These are phyloP conservation scores for Tenthredo scrophulariae DNA, from an alignment of 2,888 invertebrate genomes.

Conservation along the genomic window DNA sequence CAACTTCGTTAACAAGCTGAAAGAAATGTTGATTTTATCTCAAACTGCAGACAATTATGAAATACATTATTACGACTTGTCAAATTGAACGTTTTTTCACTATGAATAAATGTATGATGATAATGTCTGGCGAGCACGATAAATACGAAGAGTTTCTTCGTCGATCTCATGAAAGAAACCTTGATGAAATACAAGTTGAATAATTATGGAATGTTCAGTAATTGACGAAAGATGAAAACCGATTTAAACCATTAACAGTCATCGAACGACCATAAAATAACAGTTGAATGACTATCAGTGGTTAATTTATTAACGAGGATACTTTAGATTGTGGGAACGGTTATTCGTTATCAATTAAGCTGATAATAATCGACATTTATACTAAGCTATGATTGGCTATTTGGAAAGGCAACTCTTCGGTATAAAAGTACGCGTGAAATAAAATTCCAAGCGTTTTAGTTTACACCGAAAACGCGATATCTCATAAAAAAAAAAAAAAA, in stretches of 20 bases:
- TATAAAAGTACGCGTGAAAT: neutral
- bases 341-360: neutral
- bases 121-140: neutral
- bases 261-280: constrained; percentile 1
- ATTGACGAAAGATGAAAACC: neutral
- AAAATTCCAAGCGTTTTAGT: neutral
- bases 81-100: neutral
- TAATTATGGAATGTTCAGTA: neutral
- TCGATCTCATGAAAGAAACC: neutral
- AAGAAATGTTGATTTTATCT: neutral
- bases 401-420: neutral
- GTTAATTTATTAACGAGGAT: neutral
- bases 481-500: too few species aligned
- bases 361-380: constrained; percentile 10
- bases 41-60: neutral
- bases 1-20: neutral
- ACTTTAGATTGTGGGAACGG: neutral
- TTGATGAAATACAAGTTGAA: neutral
- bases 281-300: neutral
- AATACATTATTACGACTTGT: neutral
- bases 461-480: neutral
- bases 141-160: neutral
- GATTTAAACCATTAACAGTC: neutral
- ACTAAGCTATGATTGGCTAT: neutral
- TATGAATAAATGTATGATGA: neutral